Conservation (phyloP, 2,113 vertebrate genomes). For the Strix aluco region DNA sequence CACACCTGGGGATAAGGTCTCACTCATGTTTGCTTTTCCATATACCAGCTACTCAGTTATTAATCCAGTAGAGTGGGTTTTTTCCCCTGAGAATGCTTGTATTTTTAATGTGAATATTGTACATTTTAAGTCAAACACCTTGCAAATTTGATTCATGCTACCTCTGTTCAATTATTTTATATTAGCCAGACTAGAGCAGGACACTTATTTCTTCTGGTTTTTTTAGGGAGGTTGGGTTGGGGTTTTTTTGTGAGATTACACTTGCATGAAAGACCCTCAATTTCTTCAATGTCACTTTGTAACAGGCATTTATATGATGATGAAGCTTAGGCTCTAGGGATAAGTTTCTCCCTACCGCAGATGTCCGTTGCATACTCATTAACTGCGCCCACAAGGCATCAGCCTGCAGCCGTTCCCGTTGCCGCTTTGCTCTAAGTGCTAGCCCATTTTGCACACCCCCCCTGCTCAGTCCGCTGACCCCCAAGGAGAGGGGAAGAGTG, state of each 20-base stretch:
- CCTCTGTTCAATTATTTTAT: not conserved
- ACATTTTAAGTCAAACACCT: not conserved
- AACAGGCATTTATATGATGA: rapidly evolving
- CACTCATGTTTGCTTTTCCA: not conserved
- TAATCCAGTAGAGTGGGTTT: not conserved
- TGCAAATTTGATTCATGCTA: not conserved
- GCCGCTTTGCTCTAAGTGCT: not conserved
- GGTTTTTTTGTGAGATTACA: not conserved
- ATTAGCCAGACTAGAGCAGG: not conserved
- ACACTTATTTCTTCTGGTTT: not conserved
- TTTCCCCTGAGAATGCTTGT: not conserved
- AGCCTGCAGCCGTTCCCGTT: not conserved
- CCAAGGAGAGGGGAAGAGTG: too few relatives aligned
- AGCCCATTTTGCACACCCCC: not conserved
- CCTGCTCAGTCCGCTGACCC: not conserved
- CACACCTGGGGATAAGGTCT: too few relatives aligned
- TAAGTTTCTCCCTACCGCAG: not conserved
- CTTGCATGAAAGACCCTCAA: rapidly evolving
- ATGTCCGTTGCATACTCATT: not conserved
- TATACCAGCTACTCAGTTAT: not conserved
- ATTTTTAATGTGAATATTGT: not conserved
- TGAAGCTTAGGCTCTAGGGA: too few relatives aligned
- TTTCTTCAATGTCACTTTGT: not conserved
- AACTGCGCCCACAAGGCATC: too few relatives aligned
- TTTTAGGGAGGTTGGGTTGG: rapidly evolving